Conservation (phyloP, 2,888 invertebrate species). For the Volucella bombylans region DNA sequence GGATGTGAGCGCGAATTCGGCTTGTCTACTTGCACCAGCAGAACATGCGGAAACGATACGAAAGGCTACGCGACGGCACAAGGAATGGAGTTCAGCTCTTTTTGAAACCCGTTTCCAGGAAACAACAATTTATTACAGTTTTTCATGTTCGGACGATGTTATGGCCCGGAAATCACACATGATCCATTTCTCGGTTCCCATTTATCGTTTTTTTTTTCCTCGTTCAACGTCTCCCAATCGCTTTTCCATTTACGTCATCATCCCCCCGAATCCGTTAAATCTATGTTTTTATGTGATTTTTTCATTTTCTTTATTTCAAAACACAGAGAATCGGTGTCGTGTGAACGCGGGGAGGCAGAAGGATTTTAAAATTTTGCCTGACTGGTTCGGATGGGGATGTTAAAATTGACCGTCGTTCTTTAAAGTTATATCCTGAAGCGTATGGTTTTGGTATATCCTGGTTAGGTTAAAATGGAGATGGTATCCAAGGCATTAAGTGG, state of each 20-base stretch:
- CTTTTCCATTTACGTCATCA: background rate
- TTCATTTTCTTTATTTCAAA: background rate
- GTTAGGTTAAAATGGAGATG: background rate
- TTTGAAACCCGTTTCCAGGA: constrained; percentile 39
- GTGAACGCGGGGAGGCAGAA: background rate
- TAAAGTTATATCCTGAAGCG: constrained; percentile 9
- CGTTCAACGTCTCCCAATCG: background rate
- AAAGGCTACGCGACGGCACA: no score
- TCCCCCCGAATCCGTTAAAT: background rate
- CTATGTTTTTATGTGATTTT: constrained; percentile 34
- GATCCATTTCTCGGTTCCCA: constrained; percentile 48
- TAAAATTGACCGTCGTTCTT: constrained; percentile 37
- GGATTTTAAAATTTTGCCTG: constrained; percentile 32
- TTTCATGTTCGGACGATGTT: constrained; percentile 60
- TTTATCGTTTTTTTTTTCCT: constrained; percentile 16
- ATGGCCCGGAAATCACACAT: constrained; percentile 60
- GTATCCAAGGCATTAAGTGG: constrained; percentile 40
- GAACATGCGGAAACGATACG: background rate
- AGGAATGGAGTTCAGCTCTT: constrained; percentile 15
- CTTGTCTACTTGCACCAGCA: background rate
- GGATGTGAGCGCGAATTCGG: constrained; percentile 13
- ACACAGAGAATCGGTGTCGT: constrained; percentile 13
- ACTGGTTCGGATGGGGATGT: background rate
- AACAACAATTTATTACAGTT: constrained; percentile 63
- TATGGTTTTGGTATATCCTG: constrained; percentile 2